Percentiles rank a stretch among this genome's conserved stretches.
These are phyloP conservation scores for Gymnopithys bicolor DNA, from an alignment of 2,797 vertebrate genomes.

Conservation along the genomic window DNA sequence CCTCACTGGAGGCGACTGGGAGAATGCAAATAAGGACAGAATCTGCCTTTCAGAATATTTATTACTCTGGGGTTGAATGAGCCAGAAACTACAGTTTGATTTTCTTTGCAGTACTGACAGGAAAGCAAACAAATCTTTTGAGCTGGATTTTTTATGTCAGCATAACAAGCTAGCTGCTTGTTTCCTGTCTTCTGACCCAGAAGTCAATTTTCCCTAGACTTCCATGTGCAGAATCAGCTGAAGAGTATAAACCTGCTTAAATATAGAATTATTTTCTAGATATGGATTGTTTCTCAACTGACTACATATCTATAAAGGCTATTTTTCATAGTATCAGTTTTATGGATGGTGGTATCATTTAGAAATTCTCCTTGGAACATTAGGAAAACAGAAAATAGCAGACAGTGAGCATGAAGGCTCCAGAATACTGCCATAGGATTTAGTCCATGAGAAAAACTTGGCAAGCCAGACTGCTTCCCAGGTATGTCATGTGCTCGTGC, in stretches of 20 bases:
- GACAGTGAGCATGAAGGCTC: background rate
- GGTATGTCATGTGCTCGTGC: background rate
- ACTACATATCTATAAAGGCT: background rate
- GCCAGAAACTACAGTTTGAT: background rate
- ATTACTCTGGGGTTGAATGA: background rate
- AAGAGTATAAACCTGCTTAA: background rate
- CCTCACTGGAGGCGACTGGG: background rate
- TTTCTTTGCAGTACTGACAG: background rate
- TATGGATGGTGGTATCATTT: background rate
- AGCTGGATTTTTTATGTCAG: background rate
- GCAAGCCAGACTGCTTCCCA: background rate
- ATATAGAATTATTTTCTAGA: background rate
- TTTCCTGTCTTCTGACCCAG: background rate
- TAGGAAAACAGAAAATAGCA: background rate
- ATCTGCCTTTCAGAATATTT: background rate
- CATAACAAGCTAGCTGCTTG: background rate
- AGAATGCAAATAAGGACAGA: background rate
- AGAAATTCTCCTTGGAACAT: background rate
- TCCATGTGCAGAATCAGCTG: background rate
- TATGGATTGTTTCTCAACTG: background rate
- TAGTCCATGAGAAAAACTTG: background rate
- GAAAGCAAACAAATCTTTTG: background rate
- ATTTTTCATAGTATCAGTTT: background rate
- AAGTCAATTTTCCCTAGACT: background rate
- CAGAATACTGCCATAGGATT: background rate